Percentiles rank a stretch among this genome's conserved stretches.
Evolutionary conservation across 2,888 invertebrate genomes (phyloP).

Genomic region (Unio pictorum): DNA sequence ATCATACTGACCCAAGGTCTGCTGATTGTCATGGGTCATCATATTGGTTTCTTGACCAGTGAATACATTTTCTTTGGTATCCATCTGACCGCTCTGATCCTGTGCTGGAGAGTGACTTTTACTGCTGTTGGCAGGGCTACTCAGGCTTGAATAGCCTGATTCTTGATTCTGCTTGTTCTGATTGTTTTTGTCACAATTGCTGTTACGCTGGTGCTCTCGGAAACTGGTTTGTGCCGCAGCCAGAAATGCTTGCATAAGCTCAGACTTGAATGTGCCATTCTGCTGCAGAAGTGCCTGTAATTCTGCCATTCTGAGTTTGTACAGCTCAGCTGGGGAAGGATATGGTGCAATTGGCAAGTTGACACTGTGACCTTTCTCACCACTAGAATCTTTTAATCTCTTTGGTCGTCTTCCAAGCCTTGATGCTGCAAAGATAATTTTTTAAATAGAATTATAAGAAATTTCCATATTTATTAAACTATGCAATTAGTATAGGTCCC

Average conservation of each 20-base stretch:
- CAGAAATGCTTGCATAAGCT: slow-evolving; percentile 63
- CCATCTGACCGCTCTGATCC: slow-evolving; percentile 9
- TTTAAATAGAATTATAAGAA: too few species aligned
- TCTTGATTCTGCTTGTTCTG: slow-evolving; percentile 36
- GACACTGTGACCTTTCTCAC: slow-evolving; percentile 45
- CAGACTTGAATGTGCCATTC: slow-evolving; percentile 62
- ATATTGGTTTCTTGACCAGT: slow-evolving; percentile 3
- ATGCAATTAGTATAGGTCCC: too few species aligned
- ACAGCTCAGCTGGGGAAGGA: slow-evolving; percentile 63
- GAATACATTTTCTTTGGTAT: neutral
- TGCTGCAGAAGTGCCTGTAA: slow-evolving; percentile 64
- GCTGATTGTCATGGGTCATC: neutral
- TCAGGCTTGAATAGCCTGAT: slow-evolving; percentile 52
- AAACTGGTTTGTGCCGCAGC: slow-evolving; percentile 61
- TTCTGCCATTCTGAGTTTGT: slow-evolving; percentile 66
- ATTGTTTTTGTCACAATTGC: slow-evolving; percentile 30
- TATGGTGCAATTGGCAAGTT: slow-evolving; percentile 68
- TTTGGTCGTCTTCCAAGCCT: slow-evolving; percentile 70
- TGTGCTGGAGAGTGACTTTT: slow-evolving; percentile 48
- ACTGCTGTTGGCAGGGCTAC: slow-evolving; percentile 51
- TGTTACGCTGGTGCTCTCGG: slow-evolving; percentile 52
- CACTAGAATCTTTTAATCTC: slow-evolving; percentile 66
- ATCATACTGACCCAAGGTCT: neutral
- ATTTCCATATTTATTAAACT: too few species aligned
- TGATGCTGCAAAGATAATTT: slow-evolving; percentile 60